Conservation (phyloP, 2,113 vertebrate species). For the cat (Felis catus) region F.catus_Fca126_mat1.0 CM031420.1:96656001-96656500, state of each 20-base stretch:
- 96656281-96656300: not conserved
- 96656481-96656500: not conserved
- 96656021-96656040: slow-evolving; percentile 79
- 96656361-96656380: not conserved
- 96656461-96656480: not conserved
- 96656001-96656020: slow-evolving; percentile 80
- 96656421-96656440: not conserved
- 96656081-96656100: slow-evolving; percentile 80
- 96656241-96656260: not conserved
- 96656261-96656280: not conserved
- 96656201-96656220: slow-evolving; percentile 22
- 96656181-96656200: slow-evolving; percentile 53
- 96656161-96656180: slow-evolving; percentile 64
- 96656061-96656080: slow-evolving; percentile 79
- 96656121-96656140: slow-evolving; percentile 80
- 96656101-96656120: slow-evolving; percentile 79
- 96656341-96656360: not conserved
- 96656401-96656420: not conserved
- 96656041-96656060: slow-evolving; percentile 78
- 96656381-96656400: slow-evolving; percentile 4
- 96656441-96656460: not conserved
- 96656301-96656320: not conserved
- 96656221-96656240: not conserved
- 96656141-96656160: slow-evolving; percentile 57
- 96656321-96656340: not conserved